Evolutionary conservation across 2,797 vertebrate genomes (phyloP).

Genomic region (Anisognathus igniventris): DNA sequence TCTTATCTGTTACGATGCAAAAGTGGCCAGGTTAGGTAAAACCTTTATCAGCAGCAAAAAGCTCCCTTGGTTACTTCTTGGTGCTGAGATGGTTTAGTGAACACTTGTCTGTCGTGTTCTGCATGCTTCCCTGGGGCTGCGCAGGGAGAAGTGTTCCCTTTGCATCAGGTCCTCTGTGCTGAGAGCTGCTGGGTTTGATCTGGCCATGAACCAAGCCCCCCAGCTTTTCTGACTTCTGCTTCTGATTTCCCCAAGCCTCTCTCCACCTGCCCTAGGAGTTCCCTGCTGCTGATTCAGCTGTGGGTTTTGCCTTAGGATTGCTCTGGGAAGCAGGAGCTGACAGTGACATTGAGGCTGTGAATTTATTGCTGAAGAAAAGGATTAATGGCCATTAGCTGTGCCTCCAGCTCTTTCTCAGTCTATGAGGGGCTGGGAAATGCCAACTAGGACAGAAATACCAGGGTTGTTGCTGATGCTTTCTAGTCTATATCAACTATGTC

Average conservation of each 20-base stretch:
- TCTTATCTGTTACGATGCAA: constrained; percentile 64
- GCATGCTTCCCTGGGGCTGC: background rate
- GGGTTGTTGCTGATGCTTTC: background rate
- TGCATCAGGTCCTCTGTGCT: background rate
- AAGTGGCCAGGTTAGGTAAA: background rate
- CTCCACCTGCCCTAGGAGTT: background rate
- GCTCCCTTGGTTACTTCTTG: background rate
- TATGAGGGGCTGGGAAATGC: background rate
- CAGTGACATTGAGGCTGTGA: background rate
- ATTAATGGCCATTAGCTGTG: background rate
- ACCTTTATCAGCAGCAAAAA: background rate
- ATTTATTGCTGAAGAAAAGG: background rate
- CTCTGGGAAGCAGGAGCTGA: background rate
- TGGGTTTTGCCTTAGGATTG: background rate
- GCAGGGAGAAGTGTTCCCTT: background rate
- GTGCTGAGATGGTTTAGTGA: background rate
- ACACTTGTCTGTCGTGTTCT: background rate
- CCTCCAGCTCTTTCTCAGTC: background rate
- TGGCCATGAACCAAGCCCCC: background rate
- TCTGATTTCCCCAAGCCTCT: background rate
- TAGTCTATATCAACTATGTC: background rate
- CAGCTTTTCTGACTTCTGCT: background rate
- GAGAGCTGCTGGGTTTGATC: background rate
- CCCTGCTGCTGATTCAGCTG: background rate
- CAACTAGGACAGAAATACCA: background rate